Conservation (phyloP, 2,797 vertebrate genomes). For the Neostethus bicornis region DNA sequence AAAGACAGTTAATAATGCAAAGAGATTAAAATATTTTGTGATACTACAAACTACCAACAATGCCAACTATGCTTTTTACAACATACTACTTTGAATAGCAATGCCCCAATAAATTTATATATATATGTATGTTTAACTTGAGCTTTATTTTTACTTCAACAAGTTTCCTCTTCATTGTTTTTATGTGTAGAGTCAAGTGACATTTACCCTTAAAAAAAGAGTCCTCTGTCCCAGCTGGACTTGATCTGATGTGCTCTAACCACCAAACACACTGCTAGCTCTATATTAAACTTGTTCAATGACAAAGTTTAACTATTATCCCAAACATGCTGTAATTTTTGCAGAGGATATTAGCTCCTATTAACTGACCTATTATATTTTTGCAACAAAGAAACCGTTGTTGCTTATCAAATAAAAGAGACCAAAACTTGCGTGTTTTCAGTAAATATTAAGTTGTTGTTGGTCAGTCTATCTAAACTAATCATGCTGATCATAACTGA, state of each 20-base stretch:
- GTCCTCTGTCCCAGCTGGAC: too few relatives aligned
- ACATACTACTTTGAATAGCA: background rate
- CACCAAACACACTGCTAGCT: too few relatives aligned
- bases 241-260: too few relatives aligned
- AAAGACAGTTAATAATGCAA: background rate
- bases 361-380: conserved; percentile 23
- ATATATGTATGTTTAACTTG: background rate
- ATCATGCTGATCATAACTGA: too few relatives aligned
- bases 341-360: conserved; percentile 25
- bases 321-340: conserved; percentile 50
- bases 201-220: conserved; percentile 41
- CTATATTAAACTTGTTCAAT: too few relatives aligned
- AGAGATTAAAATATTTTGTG: background rate
- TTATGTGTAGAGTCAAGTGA: conserved; percentile 28
- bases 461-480: too few relatives aligned
- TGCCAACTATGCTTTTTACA: background rate
- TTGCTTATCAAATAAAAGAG: conserved; percentile 9
- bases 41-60: background rate
- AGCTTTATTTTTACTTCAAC: background rate
- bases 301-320: too few relatives aligned
- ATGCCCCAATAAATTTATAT: background rate
- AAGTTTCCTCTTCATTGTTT: too few relatives aligned
- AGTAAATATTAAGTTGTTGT: too few relatives aligned
- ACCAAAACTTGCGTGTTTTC: background rate
- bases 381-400: conserved; percentile 15